phyloP scores from a whole-genome alignment of 2,113 vertebrate species.

The Cololabis saira region DNA sequence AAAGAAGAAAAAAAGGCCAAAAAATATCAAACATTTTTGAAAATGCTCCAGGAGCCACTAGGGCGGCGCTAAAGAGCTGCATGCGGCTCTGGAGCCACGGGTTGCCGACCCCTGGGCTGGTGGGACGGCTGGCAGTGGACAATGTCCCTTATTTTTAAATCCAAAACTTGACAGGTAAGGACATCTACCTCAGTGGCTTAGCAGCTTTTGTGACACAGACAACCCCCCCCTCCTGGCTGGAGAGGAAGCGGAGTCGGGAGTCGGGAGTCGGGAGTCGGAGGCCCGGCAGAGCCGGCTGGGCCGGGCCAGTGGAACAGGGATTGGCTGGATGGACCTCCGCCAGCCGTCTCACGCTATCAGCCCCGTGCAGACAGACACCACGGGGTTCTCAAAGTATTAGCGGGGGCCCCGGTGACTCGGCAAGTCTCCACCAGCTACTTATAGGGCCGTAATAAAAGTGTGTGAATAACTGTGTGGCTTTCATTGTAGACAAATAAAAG shows the following conservation, averaged over 20 bases:
- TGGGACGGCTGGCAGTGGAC: too few relatives aligned
- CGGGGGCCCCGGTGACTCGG: constrained; percentile 50
- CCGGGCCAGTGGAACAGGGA: constrained; percentile 38
- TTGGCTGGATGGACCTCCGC: constrained; percentile 64
- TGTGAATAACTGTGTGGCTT: constrained; percentile 61
- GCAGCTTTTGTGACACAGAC: constrained; percentile 41
- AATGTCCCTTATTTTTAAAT: too few relatives aligned
- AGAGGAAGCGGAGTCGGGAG: constrained; percentile 53
- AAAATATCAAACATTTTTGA: too few relatives aligned
- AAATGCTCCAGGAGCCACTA: too few relatives aligned
- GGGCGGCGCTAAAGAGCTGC: too few relatives aligned
- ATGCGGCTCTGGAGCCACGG: too few relatives aligned
- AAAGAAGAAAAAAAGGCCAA: too few relatives aligned
- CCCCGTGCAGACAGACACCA: constrained; percentile 65
- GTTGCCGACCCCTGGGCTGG: too few relatives aligned
- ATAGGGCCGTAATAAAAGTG: constrained; percentile 65
- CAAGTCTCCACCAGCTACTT: constrained; percentile 67
- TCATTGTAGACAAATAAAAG: constrained; percentile 63
- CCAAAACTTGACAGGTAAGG: too few relatives aligned
- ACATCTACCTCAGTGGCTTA: constrained; percentile 31
- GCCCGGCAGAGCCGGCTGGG: constrained; percentile 47
- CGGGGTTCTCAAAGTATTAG: constrained; percentile 60
- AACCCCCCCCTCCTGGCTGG: constrained; percentile 46
- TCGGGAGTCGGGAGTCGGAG: constrained; percentile 35
- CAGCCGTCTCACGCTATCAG: constrained; percentile 72